Base-by-base conservation (phyloP, 2,113 vertebrate genomes). In the Taurulus bubalis region DNA sequence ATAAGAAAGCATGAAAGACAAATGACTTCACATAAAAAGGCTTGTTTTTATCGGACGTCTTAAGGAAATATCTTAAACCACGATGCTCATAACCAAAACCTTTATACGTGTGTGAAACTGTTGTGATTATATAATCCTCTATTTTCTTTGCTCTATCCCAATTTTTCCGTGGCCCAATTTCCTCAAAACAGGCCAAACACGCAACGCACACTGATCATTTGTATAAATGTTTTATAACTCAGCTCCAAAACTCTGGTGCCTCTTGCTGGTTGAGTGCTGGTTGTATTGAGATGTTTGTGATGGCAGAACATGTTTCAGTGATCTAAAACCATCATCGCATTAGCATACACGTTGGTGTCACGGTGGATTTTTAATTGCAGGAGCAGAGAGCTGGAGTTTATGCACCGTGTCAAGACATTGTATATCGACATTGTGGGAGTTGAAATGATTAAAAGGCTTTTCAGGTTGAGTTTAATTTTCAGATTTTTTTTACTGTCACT, bases 371-470 rank as follows among this genome's bases (percentile, higher is more conserved):
- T 45, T 15, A 59, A 32, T 30, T 40, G 14, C 69, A 26, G n/a
- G 18, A 15, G 24, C n/a, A 55, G n/a, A 26, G 11, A 26, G 53
- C 22, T 55, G 16, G 45, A 30, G 3, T 28, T 59, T 7, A 22
- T 32, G 20, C 32, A 18, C 40, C 68, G 18, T 26, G 30, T 71
- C 51, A 71, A 15, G 53, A 59, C 3, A 2, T 47, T 3, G 56
- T 16, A 7, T 8, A 18, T 18, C 22, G 3, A 26, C 20, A 56
- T 56, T 56, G 47, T 56, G 24, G n/a, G 36, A 42, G 36, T 20
- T 18, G 26, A 64, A 70, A 70, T 1, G 8, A 76, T 62, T 76
- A n/a, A 70, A 75, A 70, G 60, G 56, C 71, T 56, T 76, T 70
- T 70, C 16, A 70, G 58, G 38, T 64, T 30, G 15, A 38, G 47